A percentile compares a stretch with the other conserved stretches of the same genome.
Conservation (phyloP, 2,797 vertebrate species). For the Pyrrhura leucotis region DNA sequence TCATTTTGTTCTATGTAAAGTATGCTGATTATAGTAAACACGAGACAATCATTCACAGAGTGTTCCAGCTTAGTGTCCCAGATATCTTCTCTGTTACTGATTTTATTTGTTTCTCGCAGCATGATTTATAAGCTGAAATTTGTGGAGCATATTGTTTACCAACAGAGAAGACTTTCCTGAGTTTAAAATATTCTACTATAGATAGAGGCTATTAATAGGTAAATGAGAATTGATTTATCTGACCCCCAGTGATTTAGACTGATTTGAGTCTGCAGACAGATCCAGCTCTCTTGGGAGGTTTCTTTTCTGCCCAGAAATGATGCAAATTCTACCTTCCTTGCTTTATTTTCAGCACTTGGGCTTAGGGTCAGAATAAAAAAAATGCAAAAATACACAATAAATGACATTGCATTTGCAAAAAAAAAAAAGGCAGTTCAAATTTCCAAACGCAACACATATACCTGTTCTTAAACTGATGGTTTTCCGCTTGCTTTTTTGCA, state of each 20-base stretch:
- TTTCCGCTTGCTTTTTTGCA: not conserved
- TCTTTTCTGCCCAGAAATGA: not conserved
- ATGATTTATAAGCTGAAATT: slow-evolving; percentile 25
- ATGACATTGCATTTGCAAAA: not conserved
- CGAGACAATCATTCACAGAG: not conserved
- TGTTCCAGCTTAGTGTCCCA: not conserved
- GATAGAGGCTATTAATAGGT: slow-evolving; percentile 29
- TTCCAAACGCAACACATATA: not conserved
- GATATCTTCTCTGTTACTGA: not conserved
- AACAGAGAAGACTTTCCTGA: not conserved
- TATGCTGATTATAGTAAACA: not conserved
- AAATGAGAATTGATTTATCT: not conserved
- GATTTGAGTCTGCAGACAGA: not conserved
- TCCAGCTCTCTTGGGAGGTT: not conserved
- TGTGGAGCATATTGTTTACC: not conserved
- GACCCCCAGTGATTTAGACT: not conserved
- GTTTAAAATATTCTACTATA: slow-evolving; percentile 29
- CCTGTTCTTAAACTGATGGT: not conserved
- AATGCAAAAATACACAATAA: not conserved
- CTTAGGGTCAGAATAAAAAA: not conserved
- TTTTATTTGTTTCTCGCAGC: not conserved
- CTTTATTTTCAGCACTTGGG: not conserved
- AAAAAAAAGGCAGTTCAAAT: not conserved
- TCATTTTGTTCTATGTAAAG: not conserved
- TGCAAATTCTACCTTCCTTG: not conserved